A percentile compares a stretch with the other conserved stretches of the same genome.
Evolutionary conservation across 1,140 invertebrate genomes (phyloP).

Genomic region (Wiebesia pumilae): DNA sequence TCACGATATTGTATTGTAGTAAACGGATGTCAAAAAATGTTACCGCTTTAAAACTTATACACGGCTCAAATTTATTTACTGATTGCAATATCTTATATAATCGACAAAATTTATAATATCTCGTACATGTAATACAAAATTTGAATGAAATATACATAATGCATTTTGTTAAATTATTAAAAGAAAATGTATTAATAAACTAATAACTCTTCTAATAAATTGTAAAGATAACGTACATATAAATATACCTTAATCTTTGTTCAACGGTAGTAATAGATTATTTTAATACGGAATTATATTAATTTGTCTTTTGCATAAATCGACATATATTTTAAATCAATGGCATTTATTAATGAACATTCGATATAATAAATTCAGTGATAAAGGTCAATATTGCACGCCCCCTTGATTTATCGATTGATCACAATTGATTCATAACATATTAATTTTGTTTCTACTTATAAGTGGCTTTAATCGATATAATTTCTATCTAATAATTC

Average conservation of each 20-base stretch:
- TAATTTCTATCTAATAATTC: neutral
- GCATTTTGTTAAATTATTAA: too few species aligned
- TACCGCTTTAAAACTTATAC: too few species aligned
- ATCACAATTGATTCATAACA: slow-evolving; percentile 34
- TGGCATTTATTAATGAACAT: neutral
- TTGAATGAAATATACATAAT: too few species aligned
- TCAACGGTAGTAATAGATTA: neutral
- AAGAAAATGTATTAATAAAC: too few species aligned
- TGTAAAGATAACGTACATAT: neutral
- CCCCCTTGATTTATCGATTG: slow-evolving; percentile 19
- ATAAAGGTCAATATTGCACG: neutral
- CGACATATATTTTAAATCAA: neutral
- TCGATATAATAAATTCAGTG: neutral
- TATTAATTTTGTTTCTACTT: neutral
- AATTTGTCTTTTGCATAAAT: neutral
- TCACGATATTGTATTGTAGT: too few species aligned
- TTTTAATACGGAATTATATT: neutral
- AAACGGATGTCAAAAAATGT: too few species aligned
- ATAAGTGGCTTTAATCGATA: neutral
- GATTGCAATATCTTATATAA: too few species aligned
- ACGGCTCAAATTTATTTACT: too few species aligned
- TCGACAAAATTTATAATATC: too few species aligned
- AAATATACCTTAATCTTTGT: neutral
- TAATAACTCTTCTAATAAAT: too few species aligned
- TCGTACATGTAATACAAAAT: too few species aligned